Base-by-base conservation (phyloP, 2,888 invertebrate species). In the Geophilus truncorum region DNA sequence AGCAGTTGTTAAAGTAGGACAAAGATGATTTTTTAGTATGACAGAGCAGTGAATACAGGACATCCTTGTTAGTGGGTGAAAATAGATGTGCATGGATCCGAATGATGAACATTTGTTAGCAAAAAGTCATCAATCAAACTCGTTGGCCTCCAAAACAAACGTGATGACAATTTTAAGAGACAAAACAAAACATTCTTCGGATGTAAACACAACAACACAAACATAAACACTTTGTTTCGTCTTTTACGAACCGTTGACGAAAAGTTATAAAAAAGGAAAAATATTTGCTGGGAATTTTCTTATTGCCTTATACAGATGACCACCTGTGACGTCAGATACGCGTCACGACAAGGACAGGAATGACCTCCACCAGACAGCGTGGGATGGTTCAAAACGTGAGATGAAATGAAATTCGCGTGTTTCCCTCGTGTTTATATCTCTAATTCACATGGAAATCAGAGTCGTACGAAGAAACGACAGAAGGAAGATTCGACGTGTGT, bases 341-440 rank as follows among this genome's bases (percentile, higher is more conserved):
- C 70, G 70, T 70, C 70, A 70, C 25, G 70, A 25, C 70, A 70
- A 70, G 70, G 70, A 70, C 70, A 70, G 70, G 70, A 70, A 70
- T 70, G 70, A 70, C 70, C 70, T 70, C 70, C 70, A 70, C 70
- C 70, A 70, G 70, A 70, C 70, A 25, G 70, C 70, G 70, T 70
- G 70, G 70, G 70, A 28, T 70, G 70, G 70, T 25, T 70, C 5
- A 70, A 70, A 70, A 70, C 70, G 70, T 70, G 70, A 70, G 25
- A n/a, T 70, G 70, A 28, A 70, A 70, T 23, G 15, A 12, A 28
- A 70, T 3, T 70, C 25, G 28, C 70, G 70, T 18, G 51, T 18
- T 51, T 45, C 51, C 51, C 28, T 70, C 28, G 25, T 70, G 25
- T 70, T 70, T 70, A 4, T 45, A 9, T 45, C n/a, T 15, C 51